Evolutionary conservation across 2,113 vertebrate species (phyloP), one percentile per base, ranked within the genome.

Genomic region (Gadus chalcogrammus): DNA sequence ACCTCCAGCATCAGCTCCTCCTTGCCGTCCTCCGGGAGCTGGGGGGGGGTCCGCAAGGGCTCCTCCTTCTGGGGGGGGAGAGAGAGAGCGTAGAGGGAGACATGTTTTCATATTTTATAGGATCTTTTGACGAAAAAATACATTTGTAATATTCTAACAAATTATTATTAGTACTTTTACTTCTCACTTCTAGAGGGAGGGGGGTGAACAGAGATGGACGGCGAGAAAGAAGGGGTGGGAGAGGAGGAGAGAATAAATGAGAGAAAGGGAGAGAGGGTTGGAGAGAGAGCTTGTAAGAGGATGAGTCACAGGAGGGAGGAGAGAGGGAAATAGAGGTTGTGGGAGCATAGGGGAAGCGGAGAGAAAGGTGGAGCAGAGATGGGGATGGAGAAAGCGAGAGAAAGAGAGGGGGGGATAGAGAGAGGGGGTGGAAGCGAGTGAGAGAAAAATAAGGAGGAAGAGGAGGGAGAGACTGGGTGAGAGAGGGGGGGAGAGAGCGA

Each of bases 1-100:
- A 99, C 93, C 90, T 99, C 96, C 22, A 97, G 96, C 80, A 93
- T 95, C 76, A 98, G 93, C 65, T 97, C 95, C 71, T 97, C 95
- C 18, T 95, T 95, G 11, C 91, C 92, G 55, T 93, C 95, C 38
- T 93, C 90, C 11, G 87, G 87, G 65, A 93, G 87, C 90, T 8
- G 87, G 87, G 65, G 93, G 87, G 1, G 79, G 27, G 22, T 64
- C 22, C 35, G 69, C 74, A 4, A 74, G 79, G 15, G 82, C 58
- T 91, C 91, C 1, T 89, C 89, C 75, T 87, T 91, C 91, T 92
- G 69, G 27, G 42, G 66, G 28, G 0, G 52, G 42, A 1, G 3
- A 52, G 15, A 17, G 12, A 35, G 1, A 7, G 52, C 9, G 22
- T 12, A 20, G 12, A 55, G 12, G 22, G 20, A 61, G 27, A 72